A percentile compares a stretch with the other conserved stretches of the same genome.
These are phyloP conservation scores for Heptranchias perlo DNA, from an alignment of 2,113 vertebrate genomes.

Conservation along the genomic window DNA sequence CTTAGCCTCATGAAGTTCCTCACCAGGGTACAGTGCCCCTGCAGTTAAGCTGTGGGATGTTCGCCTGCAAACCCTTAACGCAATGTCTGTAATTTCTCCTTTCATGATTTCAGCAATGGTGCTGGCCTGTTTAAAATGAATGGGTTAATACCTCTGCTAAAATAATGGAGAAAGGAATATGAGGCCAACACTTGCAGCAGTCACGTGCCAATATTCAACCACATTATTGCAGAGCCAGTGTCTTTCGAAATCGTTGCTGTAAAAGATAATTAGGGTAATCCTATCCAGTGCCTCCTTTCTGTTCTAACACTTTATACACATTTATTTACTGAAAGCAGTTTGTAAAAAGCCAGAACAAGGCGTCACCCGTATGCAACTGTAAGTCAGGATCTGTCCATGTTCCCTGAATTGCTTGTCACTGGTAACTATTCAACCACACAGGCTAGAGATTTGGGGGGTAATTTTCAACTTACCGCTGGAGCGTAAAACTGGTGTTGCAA, in stretches of 20 bases:
- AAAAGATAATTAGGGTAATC: not conserved
- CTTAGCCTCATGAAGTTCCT: not conserved
- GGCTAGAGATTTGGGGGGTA: not conserved
- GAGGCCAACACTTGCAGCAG: not conserved
- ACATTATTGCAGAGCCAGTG: not conserved
- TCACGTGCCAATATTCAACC: not conserved
- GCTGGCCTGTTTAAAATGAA: not conserved
- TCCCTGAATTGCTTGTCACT: not conserved
- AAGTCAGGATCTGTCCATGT: not conserved
- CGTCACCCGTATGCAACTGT: not conserved
- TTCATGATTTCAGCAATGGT: not conserved
- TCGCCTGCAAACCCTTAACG: not conserved
- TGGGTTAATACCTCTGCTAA: not conserved
- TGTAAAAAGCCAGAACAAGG: not conserved
- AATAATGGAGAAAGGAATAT: not conserved
- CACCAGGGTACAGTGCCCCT: not conserved
- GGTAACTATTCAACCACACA: not conserved
- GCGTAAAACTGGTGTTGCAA: no score
- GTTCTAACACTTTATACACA: not conserved
- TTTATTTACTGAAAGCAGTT: not conserved
- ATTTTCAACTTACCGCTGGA: not conserved
- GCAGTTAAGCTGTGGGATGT: not conserved
- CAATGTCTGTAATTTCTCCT: not conserved
- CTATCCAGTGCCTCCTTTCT: not conserved
- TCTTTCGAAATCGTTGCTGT: not conserved